Percentiles rank a stretch among this genome's conserved stretches.
These are phyloP conservation scores for Protophormia terraenovae DNA, from an alignment of 2,888 invertebrate species.

Conservation along the genomic window DNA sequence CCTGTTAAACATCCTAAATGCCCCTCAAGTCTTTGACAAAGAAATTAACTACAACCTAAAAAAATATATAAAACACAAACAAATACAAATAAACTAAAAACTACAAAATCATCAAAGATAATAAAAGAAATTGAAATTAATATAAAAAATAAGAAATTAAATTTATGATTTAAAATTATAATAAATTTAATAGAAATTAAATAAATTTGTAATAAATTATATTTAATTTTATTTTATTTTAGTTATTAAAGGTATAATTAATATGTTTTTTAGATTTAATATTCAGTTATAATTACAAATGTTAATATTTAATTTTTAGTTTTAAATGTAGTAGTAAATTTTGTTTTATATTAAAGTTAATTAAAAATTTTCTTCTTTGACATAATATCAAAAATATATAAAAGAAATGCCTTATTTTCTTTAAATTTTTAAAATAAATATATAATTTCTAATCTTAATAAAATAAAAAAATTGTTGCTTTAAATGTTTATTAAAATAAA, in stretches of 20 bases:
- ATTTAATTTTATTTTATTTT: too few relatives aligned
- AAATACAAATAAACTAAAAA: slow-evolving; percentile 4
- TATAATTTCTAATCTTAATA: slow-evolving; percentile 39
- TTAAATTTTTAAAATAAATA: slow-evolving; percentile 12
- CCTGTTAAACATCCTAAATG: not conserved
- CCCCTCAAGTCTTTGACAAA: not conserved
- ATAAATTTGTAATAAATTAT: too few relatives aligned
- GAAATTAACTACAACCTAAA: not conserved
- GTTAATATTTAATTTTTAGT: too few relatives aligned
- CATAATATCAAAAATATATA: slow-evolving; percentile 12
- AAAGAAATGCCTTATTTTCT: slow-evolving; percentile 58
- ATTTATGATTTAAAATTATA: not conserved
- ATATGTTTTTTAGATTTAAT: too few relatives aligned
- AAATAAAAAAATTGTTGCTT: slow-evolving; percentile 48
- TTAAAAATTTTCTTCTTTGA: not conserved
- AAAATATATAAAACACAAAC: not conserved
- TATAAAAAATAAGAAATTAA: not conserved
- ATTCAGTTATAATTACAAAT: too few relatives aligned
- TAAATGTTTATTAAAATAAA: slow-evolving; percentile 9
- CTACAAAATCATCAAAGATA: not conserved
- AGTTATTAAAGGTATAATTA: too few relatives aligned
- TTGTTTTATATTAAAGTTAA: too few relatives aligned
- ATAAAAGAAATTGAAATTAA: not conserved
- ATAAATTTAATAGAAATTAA: too few relatives aligned
- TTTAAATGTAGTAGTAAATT: too few relatives aligned